Evolutionary conservation across 2,113 vertebrate species (phyloP), one percentile per base, ranked within the genome.

Genomic region (Vanacampus margaritifer): DNA sequence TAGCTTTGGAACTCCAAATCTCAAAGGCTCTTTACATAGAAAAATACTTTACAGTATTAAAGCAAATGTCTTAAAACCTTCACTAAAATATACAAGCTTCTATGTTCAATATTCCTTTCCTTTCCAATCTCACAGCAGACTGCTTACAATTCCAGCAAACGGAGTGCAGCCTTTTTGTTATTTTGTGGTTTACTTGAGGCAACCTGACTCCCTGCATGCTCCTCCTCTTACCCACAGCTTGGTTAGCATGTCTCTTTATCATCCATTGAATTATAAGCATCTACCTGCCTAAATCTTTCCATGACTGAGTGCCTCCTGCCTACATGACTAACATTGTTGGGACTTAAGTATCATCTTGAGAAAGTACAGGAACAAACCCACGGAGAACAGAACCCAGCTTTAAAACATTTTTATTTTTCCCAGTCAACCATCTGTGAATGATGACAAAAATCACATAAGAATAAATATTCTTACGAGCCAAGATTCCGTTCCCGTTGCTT

Each of bases 281-380:
- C 43, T 24, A 51, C 65, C 39, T 69, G 41, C 54, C 50, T 56
- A 64, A 67, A 35, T 72, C 45, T 61, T 43, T 32, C 5, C 43
- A 8, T 37, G 51, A 28, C 2, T 5, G 53, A 16, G 24, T 56
- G 48, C 53, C 66, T 23, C 13, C 0, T 28, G 60, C 45, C 28
- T 64, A 72, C 57, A 45, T 23, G 53, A 76, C 59, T 74, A 63
- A 71, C 23, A 28, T 64, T 72, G 65, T 69, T 50, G 59, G 46
- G 51, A 46, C 17, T 72, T 65, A 68, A 67, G 67, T 59, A 63
- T 68, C 41, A 61, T 17, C 46, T 65, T 51, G 69, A 74, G 62
- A 73, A 69, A 71, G 65, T 45, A 5, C 69, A 60, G 2, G 14
- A 32, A 17, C 26, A 57, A 32, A 57, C 24, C 11, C 26, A 24